Evolutionary conservation across 2,797 vertebrate genomes (phyloP).

Genomic region (Acestrorhynchus altus): DNA sequence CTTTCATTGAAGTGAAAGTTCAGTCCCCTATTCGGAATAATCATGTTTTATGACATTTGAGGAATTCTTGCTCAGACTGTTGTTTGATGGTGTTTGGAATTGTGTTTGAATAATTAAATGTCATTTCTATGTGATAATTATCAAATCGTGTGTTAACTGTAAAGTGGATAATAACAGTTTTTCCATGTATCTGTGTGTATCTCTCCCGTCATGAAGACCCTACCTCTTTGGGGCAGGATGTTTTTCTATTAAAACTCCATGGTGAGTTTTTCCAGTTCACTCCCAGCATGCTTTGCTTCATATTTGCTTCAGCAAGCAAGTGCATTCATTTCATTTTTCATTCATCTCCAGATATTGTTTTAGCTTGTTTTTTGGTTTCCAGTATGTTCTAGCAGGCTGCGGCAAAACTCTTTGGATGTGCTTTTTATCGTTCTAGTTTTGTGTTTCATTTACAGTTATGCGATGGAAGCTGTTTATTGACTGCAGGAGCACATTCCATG

Average conservation of each 20-base stretch:
- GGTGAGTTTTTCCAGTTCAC: conserved; percentile 91
- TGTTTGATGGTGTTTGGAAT: not conserved
- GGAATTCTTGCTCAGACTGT: not conserved
- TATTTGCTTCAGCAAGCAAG: conserved; percentile 57
- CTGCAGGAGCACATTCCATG: conserved; percentile 1
- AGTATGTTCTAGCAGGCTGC: conserved; percentile 37
- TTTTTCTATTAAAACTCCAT: conserved; percentile 99
- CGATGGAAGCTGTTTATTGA: not conserved
- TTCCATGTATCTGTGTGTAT: conserved; percentile 89
- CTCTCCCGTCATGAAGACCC: conserved; percentile 86
- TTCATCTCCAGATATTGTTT: conserved; percentile 66
- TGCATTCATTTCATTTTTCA: conserved; percentile 65
- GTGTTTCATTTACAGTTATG: conserved; percentile 16
- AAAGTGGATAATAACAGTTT: conserved; percentile 86
- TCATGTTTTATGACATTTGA: no score
- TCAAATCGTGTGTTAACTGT: no score
- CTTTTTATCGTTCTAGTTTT: conserved; percentile 31
- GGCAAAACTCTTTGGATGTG: conserved; percentile 23
- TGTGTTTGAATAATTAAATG: not conserved
- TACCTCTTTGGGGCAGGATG: conserved; percentile 99
- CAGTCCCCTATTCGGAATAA: no score
- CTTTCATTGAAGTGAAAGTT: not conserved
- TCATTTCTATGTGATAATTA: no score
- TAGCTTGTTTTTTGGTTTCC: conserved; percentile 38
- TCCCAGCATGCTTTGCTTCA: conserved; percentile 87